Evolutionary conservation across 1,140 invertebrate species (phyloP), one percentile per base, ranked within the genome.

Genomic region (Gyrodactylus bullatarudis): DNA sequence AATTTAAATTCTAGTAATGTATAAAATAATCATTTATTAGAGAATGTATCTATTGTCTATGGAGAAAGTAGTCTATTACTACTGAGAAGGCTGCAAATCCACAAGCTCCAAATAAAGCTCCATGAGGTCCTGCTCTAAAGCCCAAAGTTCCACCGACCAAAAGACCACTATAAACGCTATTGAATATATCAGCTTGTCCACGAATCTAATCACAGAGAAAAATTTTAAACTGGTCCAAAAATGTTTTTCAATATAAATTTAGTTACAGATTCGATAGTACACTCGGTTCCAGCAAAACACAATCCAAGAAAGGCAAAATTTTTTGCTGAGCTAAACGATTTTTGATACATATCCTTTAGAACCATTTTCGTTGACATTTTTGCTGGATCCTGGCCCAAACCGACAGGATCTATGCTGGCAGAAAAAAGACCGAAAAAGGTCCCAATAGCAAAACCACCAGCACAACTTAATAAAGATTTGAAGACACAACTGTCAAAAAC

Each of bases 51-150:
- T 54, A 54, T 54, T 54, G 8, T 54, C 34, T 54, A 54, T 54
- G 34, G 8, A 54, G 68, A 54, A 54, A 94, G 81, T 93, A 92
- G 79, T 96, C 91, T 77, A 96, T 94, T 0, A 85, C 85, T 34
- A 89, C 90, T 54, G 91, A 94, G 81, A 96, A 96, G 72, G 87
- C 87, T 74, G 91, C 91, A 85, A 96, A 96, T 26, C 91, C 91
- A 70, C 87, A 86, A 54, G 91, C 91, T 70, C 91, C 91, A 76
- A 94, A 80, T 68, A 93, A 75, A 23, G 89, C 89, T 73, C 91
- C 89, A 82, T 91, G 91, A 23, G 94, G 80, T 75, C 91, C 91
- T 81, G 90, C 92, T 68, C 93, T 85, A 71, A 96, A 81, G 27
- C 92, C 93, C 79, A 96, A 88, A n/a, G 94, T 77, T 68, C 91